These are phyloP conservation scores for Pterostichus niger DNA, from an alignment of 2,888 invertebrate genomes.

Conservation along the genomic window DNA sequence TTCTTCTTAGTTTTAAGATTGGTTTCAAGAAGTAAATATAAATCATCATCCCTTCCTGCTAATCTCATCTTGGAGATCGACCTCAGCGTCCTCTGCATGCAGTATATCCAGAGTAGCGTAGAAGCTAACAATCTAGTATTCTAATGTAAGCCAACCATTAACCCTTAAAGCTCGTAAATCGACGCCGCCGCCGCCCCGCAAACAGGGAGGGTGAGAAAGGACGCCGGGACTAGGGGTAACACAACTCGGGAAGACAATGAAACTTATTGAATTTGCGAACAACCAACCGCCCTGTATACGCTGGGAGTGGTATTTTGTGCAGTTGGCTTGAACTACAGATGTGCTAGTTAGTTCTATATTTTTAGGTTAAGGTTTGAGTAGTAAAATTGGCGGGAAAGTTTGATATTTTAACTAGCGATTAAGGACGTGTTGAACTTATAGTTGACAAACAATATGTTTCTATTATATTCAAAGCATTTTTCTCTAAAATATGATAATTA, in stretches of 20 bases:
- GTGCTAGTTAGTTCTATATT: not conserved
- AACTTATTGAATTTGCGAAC: slow-evolving; percentile 66
- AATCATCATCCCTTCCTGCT: not conserved
- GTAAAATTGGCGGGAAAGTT: too few relatives aligned
- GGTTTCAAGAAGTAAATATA: not conserved
- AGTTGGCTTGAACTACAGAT: not conserved
- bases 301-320: not conserved
- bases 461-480: too few relatives aligned
- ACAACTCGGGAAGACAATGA: slow-evolving; percentile 60
- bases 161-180: slow-evolving; percentile 65
- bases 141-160: slow-evolving; percentile 64
- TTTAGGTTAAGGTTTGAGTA: too few relatives aligned
- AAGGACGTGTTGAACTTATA: too few relatives aligned
- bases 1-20: too few relatives aligned
- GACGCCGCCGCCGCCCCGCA: slow-evolving; percentile 37
- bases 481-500: too few relatives aligned
- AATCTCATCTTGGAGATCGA: not conserved
- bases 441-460: too few relatives aligned
- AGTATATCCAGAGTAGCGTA: slow-evolving; percentile 3
- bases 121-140: slow-evolving; percentile 57
- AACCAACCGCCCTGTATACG: slow-evolving; percentile 54
- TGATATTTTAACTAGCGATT: too few relatives aligned
- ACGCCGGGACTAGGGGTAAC: slow-evolving; percentile 6
- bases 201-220: slow-evolving; percentile 32
- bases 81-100: not conserved